Percentiles rank a stretch among this genome's conserved stretches.
These are phyloP conservation scores for Kryphioiulus occultus DNA, from an alignment of 2,888 invertebrate species.

Conservation along the genomic window DNA sequence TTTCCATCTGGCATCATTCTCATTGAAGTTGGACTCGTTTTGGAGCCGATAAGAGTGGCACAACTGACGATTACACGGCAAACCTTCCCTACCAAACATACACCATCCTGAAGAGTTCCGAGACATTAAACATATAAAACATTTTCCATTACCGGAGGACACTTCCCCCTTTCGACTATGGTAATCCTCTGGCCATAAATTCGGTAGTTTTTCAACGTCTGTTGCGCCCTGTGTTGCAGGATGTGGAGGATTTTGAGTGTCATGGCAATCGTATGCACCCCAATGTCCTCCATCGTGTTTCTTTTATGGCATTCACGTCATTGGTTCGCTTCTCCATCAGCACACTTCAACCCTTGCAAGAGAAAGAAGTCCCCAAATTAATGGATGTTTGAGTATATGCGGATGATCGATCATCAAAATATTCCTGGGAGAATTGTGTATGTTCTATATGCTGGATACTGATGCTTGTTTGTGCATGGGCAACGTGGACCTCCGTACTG, in stretches of 20 bases:
- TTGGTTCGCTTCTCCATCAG: slow-evolving; percentile 30
- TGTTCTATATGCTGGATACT: neutral
- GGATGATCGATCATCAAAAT: slow-evolving; percentile 35
- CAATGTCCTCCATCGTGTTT: slow-evolving; percentile 23
- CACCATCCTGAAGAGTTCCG: neutral
- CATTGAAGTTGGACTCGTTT: neutral
- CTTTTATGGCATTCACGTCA: slow-evolving; percentile 25
- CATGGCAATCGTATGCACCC: slow-evolving; percentile 17
- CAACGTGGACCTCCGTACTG: neutral
- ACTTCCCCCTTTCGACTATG: neutral
- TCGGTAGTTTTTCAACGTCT: neutral
- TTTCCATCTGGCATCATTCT: neutral
- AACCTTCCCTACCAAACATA: neutral
- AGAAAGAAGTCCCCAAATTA: slow-evolving; percentile 21
- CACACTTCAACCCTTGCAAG: neutral
- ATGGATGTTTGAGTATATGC: slow-evolving; percentile 30
- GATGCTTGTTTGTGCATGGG: slow-evolving; percentile 15
- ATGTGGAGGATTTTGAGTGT: neutral
- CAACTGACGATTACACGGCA: neutral
- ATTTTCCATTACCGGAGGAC: neutral
- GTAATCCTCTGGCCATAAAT: neutral
- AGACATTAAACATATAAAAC: slow-evolving; percentile 29
- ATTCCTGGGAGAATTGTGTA: slow-evolving; percentile 8
- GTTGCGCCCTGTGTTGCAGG: slow-evolving; percentile 3
- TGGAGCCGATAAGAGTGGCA: neutral